These are phyloP conservation scores for Centropristis striata DNA, from an alignment of 2,113 vertebrate species.

Conservation along the genomic window DNA sequence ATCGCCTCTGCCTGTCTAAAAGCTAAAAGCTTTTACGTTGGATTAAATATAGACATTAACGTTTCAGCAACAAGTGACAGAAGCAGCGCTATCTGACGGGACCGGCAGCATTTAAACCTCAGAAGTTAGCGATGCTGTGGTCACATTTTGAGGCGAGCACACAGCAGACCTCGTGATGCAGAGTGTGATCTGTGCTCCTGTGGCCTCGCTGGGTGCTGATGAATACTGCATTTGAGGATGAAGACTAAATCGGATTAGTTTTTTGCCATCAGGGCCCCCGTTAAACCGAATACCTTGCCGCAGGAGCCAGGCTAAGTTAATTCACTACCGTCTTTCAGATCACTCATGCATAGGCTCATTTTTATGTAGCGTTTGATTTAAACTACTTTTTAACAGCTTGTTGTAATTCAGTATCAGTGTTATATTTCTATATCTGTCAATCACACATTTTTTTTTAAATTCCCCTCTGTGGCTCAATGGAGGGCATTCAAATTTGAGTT, in stretches of 20 bases:
- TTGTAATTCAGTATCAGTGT: neutral
- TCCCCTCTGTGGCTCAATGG: neutral
- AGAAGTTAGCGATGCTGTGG: neutral
- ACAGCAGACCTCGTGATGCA: neutral
- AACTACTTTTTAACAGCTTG: neutral
- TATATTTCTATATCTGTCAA: neutral
- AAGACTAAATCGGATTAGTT: neutral
- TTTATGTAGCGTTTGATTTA: neutral
- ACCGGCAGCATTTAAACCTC: neutral
- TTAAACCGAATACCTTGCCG: neutral
- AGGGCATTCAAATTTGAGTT: neutral
- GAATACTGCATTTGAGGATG: slow-evolving; percentile 13
- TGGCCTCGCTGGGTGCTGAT: neutral
- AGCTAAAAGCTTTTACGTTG: neutral
- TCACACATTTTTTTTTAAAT: neutral
- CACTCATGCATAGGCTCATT: neutral
- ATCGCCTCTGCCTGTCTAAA: neutral
- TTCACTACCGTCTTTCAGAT: neutral
- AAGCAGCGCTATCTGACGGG: neutral
- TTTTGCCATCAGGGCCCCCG: neutral
- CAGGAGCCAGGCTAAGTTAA: neutral
- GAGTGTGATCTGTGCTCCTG: neutral
- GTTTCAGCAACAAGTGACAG: neutral
- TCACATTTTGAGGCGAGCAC: neutral
- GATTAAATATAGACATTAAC: slow-evolving; percentile 4